These are phyloP conservation scores for Naja naja DNA, from an alignment of 2,113 vertebrate species.

Conservation along the genomic window DNA sequence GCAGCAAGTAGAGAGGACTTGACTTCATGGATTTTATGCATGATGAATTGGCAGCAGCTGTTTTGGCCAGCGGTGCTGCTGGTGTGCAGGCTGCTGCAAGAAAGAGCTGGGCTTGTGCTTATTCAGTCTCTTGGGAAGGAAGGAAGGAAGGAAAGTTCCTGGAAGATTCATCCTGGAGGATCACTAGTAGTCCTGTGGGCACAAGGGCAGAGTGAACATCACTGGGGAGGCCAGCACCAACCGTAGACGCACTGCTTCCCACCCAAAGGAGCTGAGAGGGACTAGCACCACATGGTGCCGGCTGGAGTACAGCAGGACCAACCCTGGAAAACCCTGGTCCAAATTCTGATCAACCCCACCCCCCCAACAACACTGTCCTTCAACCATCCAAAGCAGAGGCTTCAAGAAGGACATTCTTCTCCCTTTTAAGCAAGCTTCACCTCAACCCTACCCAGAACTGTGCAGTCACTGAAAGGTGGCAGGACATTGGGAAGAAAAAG, in stretches of 20 bases:
- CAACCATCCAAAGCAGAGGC: background rate
- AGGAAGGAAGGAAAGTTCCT: slow-evolving; percentile 53
- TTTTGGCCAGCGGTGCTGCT: background rate
- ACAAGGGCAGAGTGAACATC: slow-evolving; percentile 31
- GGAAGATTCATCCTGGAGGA: slow-evolving; percentile 59
- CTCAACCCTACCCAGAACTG: background rate
- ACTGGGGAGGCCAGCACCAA: background rate
- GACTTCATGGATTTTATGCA: background rate
- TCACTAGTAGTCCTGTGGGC: slow-evolving; percentile 73
- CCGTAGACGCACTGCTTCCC: background rate
- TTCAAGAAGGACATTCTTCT: background rate
- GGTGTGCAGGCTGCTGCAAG: background rate
- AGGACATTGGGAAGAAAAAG: background rate
- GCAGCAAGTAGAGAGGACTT: background rate
- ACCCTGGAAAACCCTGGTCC: background rate
- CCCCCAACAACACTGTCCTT: background rate
- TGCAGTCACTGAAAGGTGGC: background rate
- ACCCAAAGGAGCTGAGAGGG: background rate
- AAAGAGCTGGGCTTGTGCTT: slow-evolving; percentile 55
- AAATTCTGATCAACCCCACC: background rate
- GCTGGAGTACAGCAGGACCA: background rate
- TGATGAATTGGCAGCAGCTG: background rate
- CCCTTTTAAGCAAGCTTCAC: background rate
- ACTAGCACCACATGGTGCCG: background rate
- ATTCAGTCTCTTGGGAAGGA: slow-evolving; percentile 29